Base-by-base conservation (phyloP, 2,113 vertebrate genomes). In the Apistogramma diplotaenia region DNA sequence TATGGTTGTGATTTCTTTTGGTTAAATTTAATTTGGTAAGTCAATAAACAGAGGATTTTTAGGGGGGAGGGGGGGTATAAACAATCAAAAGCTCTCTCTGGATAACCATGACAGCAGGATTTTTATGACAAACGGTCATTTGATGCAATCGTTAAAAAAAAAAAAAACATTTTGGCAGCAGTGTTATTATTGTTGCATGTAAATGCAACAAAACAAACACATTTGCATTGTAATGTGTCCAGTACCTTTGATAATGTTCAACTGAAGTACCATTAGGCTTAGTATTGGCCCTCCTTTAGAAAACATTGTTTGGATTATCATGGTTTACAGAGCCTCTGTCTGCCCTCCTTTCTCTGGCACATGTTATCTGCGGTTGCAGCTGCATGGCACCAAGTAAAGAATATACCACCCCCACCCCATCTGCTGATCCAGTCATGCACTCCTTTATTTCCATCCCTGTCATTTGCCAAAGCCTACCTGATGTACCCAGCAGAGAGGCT, bases 301-400 rank as follows among this genome's bases (percentile, higher is more conserved):
- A 77, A 84, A 79, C 84, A 84, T 27, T 82, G 78, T 87, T 82
- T 83, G 88, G 86, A 94, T 92, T 91, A 91, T 77, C 79, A 15
- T 49, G 81, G 54, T 89, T 81, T 86, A 83, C 90, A 91, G 78
- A 91, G 83, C 87, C 82, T 76, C 76, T 79, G 65, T 54, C 81
- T 85, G 79, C 80, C 83, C 88, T 87, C 27, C 59, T 85, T 85
- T 87, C 77, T 58, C 85, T 89, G 86, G 86, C 88, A 91, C 87
- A 87, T 85, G 89, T 88, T 93, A 93, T 92, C 91, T 87, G 83
- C 81, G 79, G 83, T 53, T 70, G 60, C 93, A 93, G 93, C 92
- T 92, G 93, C 61, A 88, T 91, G 92, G 92, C 92, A 93, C 80
- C 82, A 76, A 89, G 57, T 74, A 61, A 83, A 79, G 79, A 88